phyloP scores from a whole-genome alignment of 1,140 invertebrate genomes.

The Ridgeia piscesae region DNA sequence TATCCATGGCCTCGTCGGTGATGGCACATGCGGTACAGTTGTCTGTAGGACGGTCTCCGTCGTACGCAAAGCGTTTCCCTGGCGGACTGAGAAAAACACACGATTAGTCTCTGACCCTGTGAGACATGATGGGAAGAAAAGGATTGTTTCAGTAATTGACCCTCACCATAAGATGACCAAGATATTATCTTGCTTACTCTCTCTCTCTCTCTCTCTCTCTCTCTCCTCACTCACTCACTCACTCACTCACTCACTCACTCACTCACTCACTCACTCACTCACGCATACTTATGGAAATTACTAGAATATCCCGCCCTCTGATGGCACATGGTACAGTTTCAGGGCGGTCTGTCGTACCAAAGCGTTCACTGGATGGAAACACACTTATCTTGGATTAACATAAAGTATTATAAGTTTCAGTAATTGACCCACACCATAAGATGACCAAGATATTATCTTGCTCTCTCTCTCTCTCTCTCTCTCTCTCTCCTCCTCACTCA shows the following conservation, averaged over 20 bases:
- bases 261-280: too few species aligned
- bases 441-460: constrained; percentile 10
- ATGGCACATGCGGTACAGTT: constrained; percentile 27
- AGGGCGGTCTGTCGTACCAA: too few species aligned
- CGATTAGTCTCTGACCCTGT: not conserved
- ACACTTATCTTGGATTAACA: too few species aligned
- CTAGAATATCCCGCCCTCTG: too few species aligned
- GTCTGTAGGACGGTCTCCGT: constrained; percentile 29
- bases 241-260: too few species aligned
- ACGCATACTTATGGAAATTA: too few species aligned
- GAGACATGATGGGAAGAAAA: not conserved
- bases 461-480: too few species aligned
- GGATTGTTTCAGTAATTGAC: not conserved
- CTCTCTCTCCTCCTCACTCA: too few species aligned
- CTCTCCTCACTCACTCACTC: too few species aligned
- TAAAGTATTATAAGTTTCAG: too few species aligned
- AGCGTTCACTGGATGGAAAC: too few species aligned
- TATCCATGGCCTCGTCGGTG: constrained; percentile 48
- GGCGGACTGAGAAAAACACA: constrained; percentile 34
- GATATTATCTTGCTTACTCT: not conserved
- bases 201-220: not conserved
- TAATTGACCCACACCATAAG: not conserved
- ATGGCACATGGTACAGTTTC: too few species aligned
- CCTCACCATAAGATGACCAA: not conserved
- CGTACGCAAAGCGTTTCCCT: constrained; percentile 38